These are phyloP conservation scores for Gambusia yucatana DNA, from an alignment of 2,797 vertebrate species.

Conservation along the genomic window DNA sequence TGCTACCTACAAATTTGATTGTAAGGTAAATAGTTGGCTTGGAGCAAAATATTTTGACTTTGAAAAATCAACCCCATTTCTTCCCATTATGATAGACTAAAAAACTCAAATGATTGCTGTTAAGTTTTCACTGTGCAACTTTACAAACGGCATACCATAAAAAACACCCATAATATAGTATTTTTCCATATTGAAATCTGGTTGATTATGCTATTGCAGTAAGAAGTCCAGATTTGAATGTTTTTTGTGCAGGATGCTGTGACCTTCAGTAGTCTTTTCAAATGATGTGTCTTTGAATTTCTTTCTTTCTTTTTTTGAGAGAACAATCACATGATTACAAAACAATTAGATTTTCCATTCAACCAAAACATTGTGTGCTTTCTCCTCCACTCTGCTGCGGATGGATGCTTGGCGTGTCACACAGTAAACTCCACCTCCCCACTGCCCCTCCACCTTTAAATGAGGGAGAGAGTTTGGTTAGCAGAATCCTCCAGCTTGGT, in stretches of 20 bases:
- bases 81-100: too few relatives aligned
- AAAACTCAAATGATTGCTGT: too few relatives aligned
- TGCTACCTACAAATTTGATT: too few relatives aligned
- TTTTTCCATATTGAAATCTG: not conserved
- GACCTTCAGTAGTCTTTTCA: not conserved
- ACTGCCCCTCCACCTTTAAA: constrained; percentile 99
- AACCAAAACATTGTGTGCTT: constrained; percentile 78
- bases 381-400: constrained; percentile 95
- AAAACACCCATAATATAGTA: not conserved
- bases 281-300: not conserved
- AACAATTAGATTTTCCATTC: constrained; percentile 18
- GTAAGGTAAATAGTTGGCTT: too few relatives aligned
- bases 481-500: constrained; percentile 99
- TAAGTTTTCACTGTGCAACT: too few relatives aligned
- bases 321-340: not conserved
- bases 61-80: too few relatives aligned
- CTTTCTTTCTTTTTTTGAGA: constrained; percentile 5
- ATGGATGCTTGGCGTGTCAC: constrained; percentile 80
- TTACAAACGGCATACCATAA: not conserved
- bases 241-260: not conserved
- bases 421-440: constrained; percentile 99
- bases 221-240: not conserved
- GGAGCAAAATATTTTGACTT: too few relatives aligned
- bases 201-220: not conserved
- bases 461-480: constrained; percentile 99